These are phyloP conservation scores for Cyaniris semiargus DNA, from an alignment of 2,888 invertebrate species.

Conservation along the genomic window DNA sequence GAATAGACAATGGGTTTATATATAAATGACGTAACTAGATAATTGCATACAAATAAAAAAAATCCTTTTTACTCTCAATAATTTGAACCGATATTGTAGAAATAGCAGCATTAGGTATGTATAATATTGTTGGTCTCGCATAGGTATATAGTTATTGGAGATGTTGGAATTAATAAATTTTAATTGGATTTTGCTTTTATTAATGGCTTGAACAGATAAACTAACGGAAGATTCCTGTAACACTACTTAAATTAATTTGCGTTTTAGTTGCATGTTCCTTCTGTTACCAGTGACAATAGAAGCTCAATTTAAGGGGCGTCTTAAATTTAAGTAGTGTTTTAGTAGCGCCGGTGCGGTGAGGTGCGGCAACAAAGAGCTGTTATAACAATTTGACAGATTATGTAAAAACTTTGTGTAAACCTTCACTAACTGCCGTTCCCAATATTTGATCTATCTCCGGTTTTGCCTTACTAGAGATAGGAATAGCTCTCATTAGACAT, in stretches of 20 bases:
- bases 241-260: background rate
- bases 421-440: too few species aligned
- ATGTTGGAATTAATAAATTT: slow-evolving; percentile 1
- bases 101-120: background rate
- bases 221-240: background rate
- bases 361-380: background rate
- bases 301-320: too few species aligned
- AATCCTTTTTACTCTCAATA: background rate
- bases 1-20: background rate
- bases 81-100: background rate
- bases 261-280: background rate
- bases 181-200: background rate
- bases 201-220: background rate
- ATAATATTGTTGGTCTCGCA: background rate
- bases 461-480: too few species aligned
- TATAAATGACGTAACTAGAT: background rate
- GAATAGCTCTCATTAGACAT: too few species aligned
- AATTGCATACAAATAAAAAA: background rate
- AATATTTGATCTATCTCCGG: too few species aligned
- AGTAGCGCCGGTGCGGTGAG: too few species aligned
- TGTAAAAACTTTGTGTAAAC: too few species aligned
- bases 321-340: too few species aligned
- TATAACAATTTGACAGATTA: too few species aligned
- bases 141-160: background rate
- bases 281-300: background rate